phyloP scores from a whole-genome alignment of 2,888 invertebrate genomes.

The Eilema depressum region DNA sequence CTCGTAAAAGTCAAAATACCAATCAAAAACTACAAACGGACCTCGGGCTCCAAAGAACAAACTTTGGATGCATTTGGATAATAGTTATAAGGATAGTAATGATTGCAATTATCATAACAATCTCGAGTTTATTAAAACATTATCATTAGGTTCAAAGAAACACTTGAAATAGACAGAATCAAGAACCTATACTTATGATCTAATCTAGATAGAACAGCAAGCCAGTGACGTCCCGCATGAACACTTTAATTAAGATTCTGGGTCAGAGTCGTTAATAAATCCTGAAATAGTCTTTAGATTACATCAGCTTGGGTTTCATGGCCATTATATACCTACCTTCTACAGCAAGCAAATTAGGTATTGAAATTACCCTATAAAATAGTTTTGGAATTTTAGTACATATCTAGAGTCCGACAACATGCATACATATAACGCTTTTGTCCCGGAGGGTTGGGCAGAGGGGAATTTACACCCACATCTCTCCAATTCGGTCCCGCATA shows the following conservation, averaged over 20 bases:
- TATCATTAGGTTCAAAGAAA: not conserved
- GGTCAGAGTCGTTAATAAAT: constrained; percentile 8
- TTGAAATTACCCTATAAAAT: not conserved
- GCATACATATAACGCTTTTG: too few species aligned
- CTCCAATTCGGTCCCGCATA: too few species aligned
- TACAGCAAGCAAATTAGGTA: not conserved
- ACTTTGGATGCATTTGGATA: too few species aligned
- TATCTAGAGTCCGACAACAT: not conserved
- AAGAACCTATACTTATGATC: not conserved
- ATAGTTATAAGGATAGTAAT: too few species aligned
- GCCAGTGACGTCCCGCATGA: not conserved
- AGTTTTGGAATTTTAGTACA: not conserved
- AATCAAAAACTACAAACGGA: too few species aligned
- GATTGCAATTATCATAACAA: not conserved
- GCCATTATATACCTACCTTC: not conserved
- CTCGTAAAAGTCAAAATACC: too few species aligned
- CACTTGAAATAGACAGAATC: not conserved
- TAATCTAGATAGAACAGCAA: not conserved
- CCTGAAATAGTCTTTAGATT: constrained; percentile 7
- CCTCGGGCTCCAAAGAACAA: too few species aligned
- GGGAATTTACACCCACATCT: too few species aligned
- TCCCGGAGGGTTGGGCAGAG: too few species aligned
- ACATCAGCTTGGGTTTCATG: not conserved
- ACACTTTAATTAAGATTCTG: constrained; percentile 9
- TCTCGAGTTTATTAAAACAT: not conserved